Evolutionary conservation across 2,888 invertebrate genomes (phyloP).

Genomic region (Cryptocephalus primarius): DNA sequence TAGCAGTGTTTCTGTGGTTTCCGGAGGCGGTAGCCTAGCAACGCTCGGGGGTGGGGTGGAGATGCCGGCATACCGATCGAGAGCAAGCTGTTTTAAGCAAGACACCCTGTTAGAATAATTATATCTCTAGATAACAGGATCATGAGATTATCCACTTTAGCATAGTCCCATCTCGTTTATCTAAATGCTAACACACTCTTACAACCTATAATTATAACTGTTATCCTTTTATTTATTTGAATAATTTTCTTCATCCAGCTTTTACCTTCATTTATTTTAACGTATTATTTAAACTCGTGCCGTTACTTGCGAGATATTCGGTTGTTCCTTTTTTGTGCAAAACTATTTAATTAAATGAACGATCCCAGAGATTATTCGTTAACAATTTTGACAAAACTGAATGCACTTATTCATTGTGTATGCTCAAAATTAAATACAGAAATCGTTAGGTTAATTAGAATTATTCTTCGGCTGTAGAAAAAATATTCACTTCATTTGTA

Average conservation of each 20-base stretch:
- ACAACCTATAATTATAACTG: slow-evolving; percentile 24
- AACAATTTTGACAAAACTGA: no score
- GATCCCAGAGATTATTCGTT: no score
- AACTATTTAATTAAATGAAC: no score
- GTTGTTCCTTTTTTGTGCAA: no score
- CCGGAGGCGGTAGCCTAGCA: slow-evolving; percentile 37
- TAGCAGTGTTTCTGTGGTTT: slow-evolving; percentile 40
- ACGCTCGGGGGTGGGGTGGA: slow-evolving; percentile 24
- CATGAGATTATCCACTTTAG: slow-evolving; percentile 40
- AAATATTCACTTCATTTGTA: no score
- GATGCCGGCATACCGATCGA: slow-evolving; percentile 24
- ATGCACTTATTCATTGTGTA: no score
- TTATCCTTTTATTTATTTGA: slow-evolving; percentile 9
- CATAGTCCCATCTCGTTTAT: slow-evolving; percentile 34
- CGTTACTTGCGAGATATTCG: no score
- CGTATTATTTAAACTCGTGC: background rate
- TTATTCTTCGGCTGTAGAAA: no score
- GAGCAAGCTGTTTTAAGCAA: slow-evolving; percentile 40
- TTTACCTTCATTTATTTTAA: background rate
- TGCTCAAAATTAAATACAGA: no score
- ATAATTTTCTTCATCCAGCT: background rate
- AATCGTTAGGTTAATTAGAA: no score
- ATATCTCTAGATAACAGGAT: slow-evolving; percentile 40
- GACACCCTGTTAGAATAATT: slow-evolving; percentile 41
- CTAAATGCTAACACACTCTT: slow-evolving; percentile 32